A percentile compares a stretch with the other conserved stretches of the same genome.
phyloP scores from a whole-genome alignment of 2,113 vertebrate genomes.

The Periophthalmus modestus region DNA sequence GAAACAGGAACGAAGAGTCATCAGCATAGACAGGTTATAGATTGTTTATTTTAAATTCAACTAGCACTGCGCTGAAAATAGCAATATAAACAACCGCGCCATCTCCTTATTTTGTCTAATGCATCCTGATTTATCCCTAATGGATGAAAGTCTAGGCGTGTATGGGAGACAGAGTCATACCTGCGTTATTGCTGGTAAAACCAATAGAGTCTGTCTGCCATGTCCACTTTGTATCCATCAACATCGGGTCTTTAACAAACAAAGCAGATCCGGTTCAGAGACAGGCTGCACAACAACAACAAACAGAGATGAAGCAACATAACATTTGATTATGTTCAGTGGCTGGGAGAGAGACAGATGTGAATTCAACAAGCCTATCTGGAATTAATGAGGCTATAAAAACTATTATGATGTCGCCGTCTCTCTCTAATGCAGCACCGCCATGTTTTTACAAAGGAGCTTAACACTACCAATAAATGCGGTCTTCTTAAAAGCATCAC shows the following conservation, averaged over 20 bases:
- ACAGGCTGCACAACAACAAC: conserved; percentile 15
- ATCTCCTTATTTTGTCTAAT: conserved; percentile 23
- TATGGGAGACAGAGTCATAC: conserved; percentile 20
- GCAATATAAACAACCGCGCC: conserved; percentile 18
- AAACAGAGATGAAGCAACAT: conserved; percentile 7
- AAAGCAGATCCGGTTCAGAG: conserved; percentile 14
- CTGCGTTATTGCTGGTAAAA: conserved; percentile 33
- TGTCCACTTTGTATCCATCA: conserved; percentile 31
- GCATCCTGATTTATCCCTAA: conserved; percentile 32
- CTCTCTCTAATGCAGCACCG: background rate
- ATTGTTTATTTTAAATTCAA: background rate
- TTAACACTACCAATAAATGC: background rate
- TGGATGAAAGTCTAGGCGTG: conserved; percentile 20
- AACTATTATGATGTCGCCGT: background rate
- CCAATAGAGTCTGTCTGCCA: conserved; percentile 28
- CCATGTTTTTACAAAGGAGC: background rate
- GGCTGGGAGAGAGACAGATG: background rate
- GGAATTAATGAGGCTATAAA: conserved; percentile 9
- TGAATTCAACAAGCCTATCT: background rate
- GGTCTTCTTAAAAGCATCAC: conserved; percentile 1
- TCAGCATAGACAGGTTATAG: background rate
- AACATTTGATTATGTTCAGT: conserved; percentile 7
- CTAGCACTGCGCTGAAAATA: background rate
- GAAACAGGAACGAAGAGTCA: background rate
- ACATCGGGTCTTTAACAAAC: conserved; percentile 20